Conservation (phyloP, 2,113 vertebrate species). For the Phaethon lepturus region DNA sequence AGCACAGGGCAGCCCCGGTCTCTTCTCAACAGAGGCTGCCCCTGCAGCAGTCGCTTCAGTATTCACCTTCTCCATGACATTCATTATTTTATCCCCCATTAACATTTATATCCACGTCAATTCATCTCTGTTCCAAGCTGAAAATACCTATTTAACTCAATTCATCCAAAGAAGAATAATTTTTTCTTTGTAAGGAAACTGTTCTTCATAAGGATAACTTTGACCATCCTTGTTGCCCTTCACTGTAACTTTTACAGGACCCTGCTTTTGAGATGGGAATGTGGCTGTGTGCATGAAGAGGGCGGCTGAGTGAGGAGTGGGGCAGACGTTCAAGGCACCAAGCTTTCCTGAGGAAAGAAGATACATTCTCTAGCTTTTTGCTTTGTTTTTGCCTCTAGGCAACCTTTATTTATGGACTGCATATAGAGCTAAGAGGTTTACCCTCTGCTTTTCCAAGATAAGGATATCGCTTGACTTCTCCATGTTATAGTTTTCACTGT, state of each 20-base stretch:
- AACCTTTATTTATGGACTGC: background rate
- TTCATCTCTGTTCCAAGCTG: background rate
- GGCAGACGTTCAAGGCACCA: background rate
- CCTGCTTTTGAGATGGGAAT: background rate
- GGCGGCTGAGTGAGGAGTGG: background rate
- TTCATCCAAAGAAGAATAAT: background rate
- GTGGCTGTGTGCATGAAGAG: background rate
- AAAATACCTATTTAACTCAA: background rate
- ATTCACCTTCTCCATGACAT: rapidly evolving
- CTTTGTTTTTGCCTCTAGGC: background rate
- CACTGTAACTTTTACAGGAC: background rate
- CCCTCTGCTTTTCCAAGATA: background rate
- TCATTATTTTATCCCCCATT: background rate
- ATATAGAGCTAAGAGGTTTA: background rate
- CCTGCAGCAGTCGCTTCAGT: background rate
- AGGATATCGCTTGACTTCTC: background rate
- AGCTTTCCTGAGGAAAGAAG: background rate
- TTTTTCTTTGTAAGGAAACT: background rate
- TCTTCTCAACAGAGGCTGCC: background rate
- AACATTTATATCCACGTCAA: background rate
- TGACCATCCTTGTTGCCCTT: background rate
- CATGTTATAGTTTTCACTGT: background rate
- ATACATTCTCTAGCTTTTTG: background rate
- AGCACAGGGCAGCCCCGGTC: rapidly evolving
- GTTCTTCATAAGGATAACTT: background rate